Percentiles rank a stretch among this genome's conserved stretches.
Evolutionary conservation across 2,113 vertebrate genomes (phyloP).

Genomic region (Variabilichromis moorii): DNA sequence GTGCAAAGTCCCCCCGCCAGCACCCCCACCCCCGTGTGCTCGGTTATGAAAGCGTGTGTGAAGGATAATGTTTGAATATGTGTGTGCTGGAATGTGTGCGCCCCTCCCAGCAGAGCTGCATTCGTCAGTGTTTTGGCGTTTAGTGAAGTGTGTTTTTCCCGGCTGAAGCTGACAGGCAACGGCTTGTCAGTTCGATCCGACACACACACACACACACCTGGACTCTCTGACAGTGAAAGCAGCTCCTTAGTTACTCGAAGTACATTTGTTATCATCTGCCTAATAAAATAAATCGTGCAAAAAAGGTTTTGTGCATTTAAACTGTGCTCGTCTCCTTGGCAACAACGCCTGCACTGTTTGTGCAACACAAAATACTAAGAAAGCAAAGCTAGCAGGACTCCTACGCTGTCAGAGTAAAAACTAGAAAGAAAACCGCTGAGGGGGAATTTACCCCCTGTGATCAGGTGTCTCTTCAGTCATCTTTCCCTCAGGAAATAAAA

Average conservation of each 20-base stretch:
- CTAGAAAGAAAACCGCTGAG: fast-evolving
- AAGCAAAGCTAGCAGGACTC: background rate
- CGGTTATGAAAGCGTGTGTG: background rate
- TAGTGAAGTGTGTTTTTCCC: background rate
- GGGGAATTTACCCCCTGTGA: background rate
- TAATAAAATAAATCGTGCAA: background rate
- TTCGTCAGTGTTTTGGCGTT: background rate
- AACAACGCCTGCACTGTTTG: background rate
- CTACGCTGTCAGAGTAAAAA: fast-evolving
- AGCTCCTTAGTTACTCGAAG: background rate
- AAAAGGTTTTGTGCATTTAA: background rate
- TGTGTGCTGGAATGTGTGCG: background rate
- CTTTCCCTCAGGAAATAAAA: background rate
- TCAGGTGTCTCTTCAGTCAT: background rate
- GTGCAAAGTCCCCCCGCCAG: background rate
- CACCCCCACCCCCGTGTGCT: background rate
- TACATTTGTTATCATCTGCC: background rate
- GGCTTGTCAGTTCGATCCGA: background rate
- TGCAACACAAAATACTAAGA: background rate
- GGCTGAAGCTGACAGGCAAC: conserved; percentile 9
- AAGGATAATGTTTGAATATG: background rate
- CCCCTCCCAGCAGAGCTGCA: background rate
- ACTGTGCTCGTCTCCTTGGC: background rate
- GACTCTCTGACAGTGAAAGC: background rate
- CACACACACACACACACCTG: background rate